phyloP scores from a whole-genome alignment of 53 echinoderm and acorn worm species.

The Stichopus horrens region DNA sequence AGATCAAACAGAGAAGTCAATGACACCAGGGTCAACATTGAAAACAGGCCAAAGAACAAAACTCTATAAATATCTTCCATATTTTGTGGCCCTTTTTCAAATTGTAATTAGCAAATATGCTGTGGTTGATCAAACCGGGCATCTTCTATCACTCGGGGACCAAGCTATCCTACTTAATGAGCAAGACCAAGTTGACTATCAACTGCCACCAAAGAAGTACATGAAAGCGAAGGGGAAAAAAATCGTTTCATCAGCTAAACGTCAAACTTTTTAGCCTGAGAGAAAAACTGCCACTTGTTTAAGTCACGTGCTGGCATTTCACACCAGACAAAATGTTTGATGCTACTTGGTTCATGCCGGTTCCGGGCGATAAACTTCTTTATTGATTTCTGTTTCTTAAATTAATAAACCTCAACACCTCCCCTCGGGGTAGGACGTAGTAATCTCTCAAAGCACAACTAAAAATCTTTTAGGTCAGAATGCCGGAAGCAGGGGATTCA shows the following conservation, averaged over 20 bases:
- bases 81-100: no score
- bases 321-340: neutral
- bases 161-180: neutral
- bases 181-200: neutral
- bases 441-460: conserved; percentile 26
- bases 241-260: neutral
- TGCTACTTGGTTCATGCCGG: neutral
- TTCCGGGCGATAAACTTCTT: conserved; percentile 1
- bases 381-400: conserved; percentile 39
- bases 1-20: no score
- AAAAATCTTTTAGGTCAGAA: conserved; percentile 30
- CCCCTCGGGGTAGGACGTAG: conserved; percentile 16
- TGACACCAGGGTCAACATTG: no score
- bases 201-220: neutral
- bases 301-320: conserved; percentile 9
- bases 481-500: conserved; percentile 8
- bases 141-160: no score
- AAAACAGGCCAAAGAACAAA: no score
- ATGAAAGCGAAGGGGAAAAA: neutral
- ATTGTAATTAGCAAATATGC: no score
- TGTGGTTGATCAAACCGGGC: no score
- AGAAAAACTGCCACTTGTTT: conserved; percentile 23
- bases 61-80: no score
- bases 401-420: conserved; percentile 37
- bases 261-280: neutral